Base-by-base conservation (phyloP, 2,888 invertebrate genomes). In the Campaea margaritaria region DNA sequence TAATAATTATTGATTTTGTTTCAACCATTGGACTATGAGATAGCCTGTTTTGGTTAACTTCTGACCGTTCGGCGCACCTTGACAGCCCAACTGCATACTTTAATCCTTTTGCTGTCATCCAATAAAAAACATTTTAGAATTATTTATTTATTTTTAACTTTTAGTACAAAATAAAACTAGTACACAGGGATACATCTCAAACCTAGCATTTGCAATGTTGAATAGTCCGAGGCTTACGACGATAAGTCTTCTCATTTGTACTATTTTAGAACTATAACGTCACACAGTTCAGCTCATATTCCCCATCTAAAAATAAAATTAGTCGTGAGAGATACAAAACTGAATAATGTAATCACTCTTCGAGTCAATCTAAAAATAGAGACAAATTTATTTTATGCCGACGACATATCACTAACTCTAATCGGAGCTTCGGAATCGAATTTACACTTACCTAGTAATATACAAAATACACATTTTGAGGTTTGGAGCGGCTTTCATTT, bases 91-190 rank as follows among this genome's bases (percentile, higher is more conserved):
- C n/a, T n/a, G n/a, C n/a, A n/a, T n/a, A n/a, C n/a, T n/a, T n/a
- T n/a, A n/a, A n/a, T n/a, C n/a, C n/a, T n/a, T n/a, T n/a, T n/a
- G n/a, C n/a, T n/a, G n/a, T n/a, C n/a, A 34, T 1, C 9, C 9
- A 65, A 36, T 46, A 60, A 73, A 65, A 63, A 55, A 44, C 68
- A 64, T 56, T 78, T 78, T 87, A 84, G 88, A 60, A 60, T 91
- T 91, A 91, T 83, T 91, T 85, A 91, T 92, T 93, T 93, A 91
- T 91, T 91, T 86, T 91, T 91, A 92, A 91, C 91, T 92, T 93
- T 92, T 92, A 92, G 93, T 93, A 93, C 92, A 93, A 93, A 93
- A 93, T 93, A 93, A 93, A 93, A 93, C 92, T 93, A 93, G 92
- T 93, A 93, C 93, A 93, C 93, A 90, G 91, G 92, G 91, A 90